Base-by-base conservation (phyloP, 2,113 vertebrate species). In the Buteo buteo region DNA sequence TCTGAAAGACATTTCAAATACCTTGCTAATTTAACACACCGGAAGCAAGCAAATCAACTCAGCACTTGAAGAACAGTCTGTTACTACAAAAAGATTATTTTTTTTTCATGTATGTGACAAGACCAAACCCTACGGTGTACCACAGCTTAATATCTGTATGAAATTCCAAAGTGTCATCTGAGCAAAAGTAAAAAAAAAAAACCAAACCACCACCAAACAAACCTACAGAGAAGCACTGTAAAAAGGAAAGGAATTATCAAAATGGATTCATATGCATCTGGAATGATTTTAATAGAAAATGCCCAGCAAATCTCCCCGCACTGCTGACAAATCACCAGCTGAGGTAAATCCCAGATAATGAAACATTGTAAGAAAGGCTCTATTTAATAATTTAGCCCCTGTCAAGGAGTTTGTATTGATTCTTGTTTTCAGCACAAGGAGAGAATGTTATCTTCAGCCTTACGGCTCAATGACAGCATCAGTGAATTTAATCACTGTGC, bases 311-410 rank as follows among this genome's bases (percentile, higher is more conserved):
- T 98, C 97, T 97, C 92, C 91, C 96, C 21, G 31, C 16, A 16
- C 95, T 93, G 92, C 91, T 54, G 88, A 98, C 97, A 97, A 97
- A 98, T 96, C 94, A 93, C 95, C 92, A 97, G 97, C 94, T 69
- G 97, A 98, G 97, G 98, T 98, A 98, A 99, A 98, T 97, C 97
- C 93, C 85, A 96, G 97, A 98, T 98, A 99, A 99, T 98, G 96
- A 98, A 98, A 98, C 97, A 95, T 31, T 90, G 94, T 96, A 94
- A 98, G 98, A 98, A 97, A 97, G 97, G 97, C 94, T 98, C 97
- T 97, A 97, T 98, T 99, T 98, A 99, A 99, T 99, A 98, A 99
- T 99, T 99, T 98, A 99, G 97, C 97, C 98, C 94, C 97, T 96
- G 98, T 98, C 98, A 98, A 98, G 98, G 97, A 98, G 98, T 98